phyloP scores from a whole-genome alignment of 2,113 vertebrate species.

The Osmerus mordax region DNA sequence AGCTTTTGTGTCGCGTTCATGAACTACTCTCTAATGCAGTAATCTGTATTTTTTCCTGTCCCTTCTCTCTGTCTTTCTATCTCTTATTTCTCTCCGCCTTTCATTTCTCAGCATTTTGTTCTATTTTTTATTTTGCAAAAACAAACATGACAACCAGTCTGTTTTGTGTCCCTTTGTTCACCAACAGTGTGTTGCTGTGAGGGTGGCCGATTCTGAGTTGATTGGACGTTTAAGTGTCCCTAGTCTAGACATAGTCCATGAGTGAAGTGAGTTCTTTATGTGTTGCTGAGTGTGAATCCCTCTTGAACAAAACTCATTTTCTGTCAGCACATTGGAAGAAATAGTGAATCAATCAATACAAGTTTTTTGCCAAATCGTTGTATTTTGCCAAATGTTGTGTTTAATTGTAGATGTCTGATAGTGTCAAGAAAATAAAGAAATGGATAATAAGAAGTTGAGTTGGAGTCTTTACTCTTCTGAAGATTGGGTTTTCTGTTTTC shows the following conservation, averaged over 20 bases:
- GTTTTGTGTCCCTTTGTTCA: slow-evolving; percentile 18
- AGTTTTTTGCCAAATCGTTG: slow-evolving; percentile 72
- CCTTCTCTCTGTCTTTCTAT: slow-evolving; percentile 32
- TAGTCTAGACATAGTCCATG: slow-evolving; percentile 14
- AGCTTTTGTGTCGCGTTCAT: slow-evolving; percentile 50
- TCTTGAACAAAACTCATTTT: slow-evolving; percentile 42
- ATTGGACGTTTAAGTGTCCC: slow-evolving; percentile 20
- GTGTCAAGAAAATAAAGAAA: slow-evolving; percentile 71
- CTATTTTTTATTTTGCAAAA: slow-evolving; percentile 33
- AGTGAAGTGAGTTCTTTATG: slow-evolving; percentile 24
- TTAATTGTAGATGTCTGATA: slow-evolving; percentile 72
- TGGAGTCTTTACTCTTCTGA: background rate
- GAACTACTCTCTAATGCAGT: slow-evolving; percentile 33
- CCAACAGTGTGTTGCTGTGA: slow-evolving; percentile 33
- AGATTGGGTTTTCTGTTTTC: background rate
- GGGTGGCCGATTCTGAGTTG: slow-evolving; percentile 35
- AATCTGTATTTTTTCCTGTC: slow-evolving; percentile 1
- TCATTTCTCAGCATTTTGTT: background rate
- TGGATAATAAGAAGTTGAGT: background rate
- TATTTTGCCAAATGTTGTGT: slow-evolving; percentile 71
- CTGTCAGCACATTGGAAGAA: slow-evolving; percentile 49
- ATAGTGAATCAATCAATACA: slow-evolving; percentile 55
- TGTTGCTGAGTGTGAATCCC: slow-evolving; percentile 31
- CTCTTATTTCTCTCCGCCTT: slow-evolving; percentile 10
- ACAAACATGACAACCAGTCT: slow-evolving; percentile 22